Percentiles rank a stretch among this genome's conserved stretches.
Conservation (phyloP, 37 sponge, comb jelly and placozoan genomes). For the Bolinopsis microptera region DNA sequence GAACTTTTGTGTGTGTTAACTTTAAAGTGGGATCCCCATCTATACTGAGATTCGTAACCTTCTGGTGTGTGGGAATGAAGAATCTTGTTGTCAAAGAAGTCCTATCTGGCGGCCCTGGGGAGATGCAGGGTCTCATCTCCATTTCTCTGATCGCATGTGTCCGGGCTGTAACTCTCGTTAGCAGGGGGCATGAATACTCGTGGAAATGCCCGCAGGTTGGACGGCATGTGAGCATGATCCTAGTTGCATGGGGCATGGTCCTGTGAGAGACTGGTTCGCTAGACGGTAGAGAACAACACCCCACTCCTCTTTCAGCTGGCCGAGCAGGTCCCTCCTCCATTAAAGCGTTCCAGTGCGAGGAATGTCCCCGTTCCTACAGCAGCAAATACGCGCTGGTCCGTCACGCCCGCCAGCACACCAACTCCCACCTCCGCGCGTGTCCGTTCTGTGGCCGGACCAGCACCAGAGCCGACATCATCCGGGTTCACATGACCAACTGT, state of each 20-base stretch:
- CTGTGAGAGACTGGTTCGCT: too few species aligned
- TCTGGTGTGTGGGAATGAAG: not conserved
- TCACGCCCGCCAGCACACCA: constrained; percentile 65
- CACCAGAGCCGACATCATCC: constrained; percentile 62
- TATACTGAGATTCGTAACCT: not conserved
- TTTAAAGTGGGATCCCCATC: not conserved
- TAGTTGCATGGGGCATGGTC: not conserved
- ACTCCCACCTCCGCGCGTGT: constrained; percentile 56
- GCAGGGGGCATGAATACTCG: not conserved
- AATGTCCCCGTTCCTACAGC: constrained; percentile 61
- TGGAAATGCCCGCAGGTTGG: not conserved
- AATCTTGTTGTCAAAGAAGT: not conserved
- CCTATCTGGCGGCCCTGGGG: not conserved
- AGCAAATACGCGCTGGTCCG: constrained; percentile 59
- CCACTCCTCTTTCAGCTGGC: not conserved
- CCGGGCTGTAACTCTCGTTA: not conserved
- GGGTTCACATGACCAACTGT: constrained; percentile 66
- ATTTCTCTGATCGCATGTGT: not conserved
- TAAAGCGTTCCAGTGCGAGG: constrained; percentile 64
- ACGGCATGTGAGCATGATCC: not conserved
- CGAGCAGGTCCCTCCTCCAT: constrained; percentile 22
- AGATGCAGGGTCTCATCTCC: not conserved
- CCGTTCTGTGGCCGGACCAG: constrained; percentile 63
- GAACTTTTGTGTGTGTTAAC: not conserved
- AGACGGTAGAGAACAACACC: too few species aligned